Base-by-base conservation (phyloP, 2,797 vertebrate genomes). In the Decapterus maruadsi region DNA sequence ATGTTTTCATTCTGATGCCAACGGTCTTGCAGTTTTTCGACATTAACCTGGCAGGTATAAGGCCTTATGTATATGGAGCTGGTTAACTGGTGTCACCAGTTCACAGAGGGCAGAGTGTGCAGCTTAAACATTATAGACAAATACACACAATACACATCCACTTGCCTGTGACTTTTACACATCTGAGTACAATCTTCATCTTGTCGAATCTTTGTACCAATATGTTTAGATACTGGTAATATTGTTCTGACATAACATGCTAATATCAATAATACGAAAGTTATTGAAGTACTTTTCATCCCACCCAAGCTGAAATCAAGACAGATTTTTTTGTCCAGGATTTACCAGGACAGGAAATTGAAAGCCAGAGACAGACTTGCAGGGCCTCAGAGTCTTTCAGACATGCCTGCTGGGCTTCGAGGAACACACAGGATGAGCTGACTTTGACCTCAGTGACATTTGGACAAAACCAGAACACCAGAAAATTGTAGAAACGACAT, bases 271-370 rank as follows among this genome's bases (percentile, higher is more conserved):
- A 69, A 59, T 19, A 42, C 43, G 75, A 0, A 83, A 0, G 54
- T 84, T 83, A 85, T 75, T 79, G 54, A 73, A 81, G 69, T 56
- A 19, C 62, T 68, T 43, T 81, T 38, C 50, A 75, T 87, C 77
- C 81, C 83, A 86, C 67, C 72, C 77, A 73, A 64, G 67, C 54
- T 75, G 88, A 88, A 81, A 77, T 80, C 62, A 81, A 77, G 34
- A 81, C 38, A 58, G 46, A 19, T 70, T 40, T 40, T 55, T 75
- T 75, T 70, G 76, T 84, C 63, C 68, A 62, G 82, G 86, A 66
- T 89, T 90, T 83, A 87, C 66, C 64, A 42, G 77, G 72, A 53
- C 73, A 92, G 89, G 87, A 92, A 90, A 90, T 87, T 86, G 77
- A 90, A 84, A 72, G 67, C 69, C 74, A 82, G 65, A 84, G 72